Evolutionary conservation across 2,113 vertebrate species (phyloP), one percentile per base, ranked within the genome.

Genomic region (Vulpes ferrilata): DNA sequence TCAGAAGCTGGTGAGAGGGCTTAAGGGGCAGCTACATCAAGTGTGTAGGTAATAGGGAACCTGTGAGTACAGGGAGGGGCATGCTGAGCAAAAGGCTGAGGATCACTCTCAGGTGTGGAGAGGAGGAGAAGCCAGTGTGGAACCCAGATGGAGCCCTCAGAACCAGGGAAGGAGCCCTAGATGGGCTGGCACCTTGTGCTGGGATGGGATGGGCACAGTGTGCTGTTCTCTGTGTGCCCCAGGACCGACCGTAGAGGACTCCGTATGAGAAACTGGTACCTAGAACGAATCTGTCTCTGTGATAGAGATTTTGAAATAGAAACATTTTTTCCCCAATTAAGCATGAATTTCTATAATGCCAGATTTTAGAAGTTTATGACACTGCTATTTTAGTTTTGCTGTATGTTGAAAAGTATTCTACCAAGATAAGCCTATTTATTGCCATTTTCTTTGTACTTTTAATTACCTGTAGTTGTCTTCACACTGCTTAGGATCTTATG

Each of bases 371-470:
- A 23, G 25, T 51, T 78, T 79, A 81, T 74, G n/a, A 30, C 5
- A 27, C 23, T 69, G 20, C 17, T 83, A 20, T 64, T 94, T 89
- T 96, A 93, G 88, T 87, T 96, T 91, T 80, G 32, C 13, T 74
- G 0, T 89, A 53, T 81, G 35, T 59, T 48, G 38, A 69, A 35
- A 90, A 65, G 35, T 81, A 59, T 79, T 51, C 62, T 64, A 48
- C n/a, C 0, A 5, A 95, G 55, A 80, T 80, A 62, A 80, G 22
- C 55, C 71, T 73, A 27, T 60, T 30, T 30, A 60, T 60, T 86
- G 23, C 67, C 20, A 30, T 88, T 73, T 84, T 76, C 9, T 82
- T 93, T 95, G 4, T 43, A 16, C 15, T 67, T 96, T 88, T 85
- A 92, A 69, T 87, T 93, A 76, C 74, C 30, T 69, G 2, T 76